These are phyloP conservation scores for Caenorhabditis brenneri DNA, from an alignment of 1,140 invertebrate species.

Conservation along the genomic window DNA sequence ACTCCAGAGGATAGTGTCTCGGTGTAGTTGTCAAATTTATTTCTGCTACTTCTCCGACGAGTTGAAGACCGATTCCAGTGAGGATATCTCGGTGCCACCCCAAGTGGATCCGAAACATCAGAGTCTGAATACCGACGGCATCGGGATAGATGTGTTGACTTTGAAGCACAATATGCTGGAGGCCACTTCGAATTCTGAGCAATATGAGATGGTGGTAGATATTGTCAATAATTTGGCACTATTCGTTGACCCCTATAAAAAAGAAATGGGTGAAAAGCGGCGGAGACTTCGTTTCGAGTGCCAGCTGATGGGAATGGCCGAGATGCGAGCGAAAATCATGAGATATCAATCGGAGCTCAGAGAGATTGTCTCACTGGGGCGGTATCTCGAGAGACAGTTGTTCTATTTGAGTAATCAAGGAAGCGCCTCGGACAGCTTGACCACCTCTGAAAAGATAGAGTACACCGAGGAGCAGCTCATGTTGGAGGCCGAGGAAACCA, in stretches of 20 bases:
- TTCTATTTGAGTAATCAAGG: constrained; percentile 64
- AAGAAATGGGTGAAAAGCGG: constrained; percentile 77
- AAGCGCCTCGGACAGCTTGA: neutral
- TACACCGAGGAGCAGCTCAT: constrained; percentile 42
- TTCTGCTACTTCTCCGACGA: constrained; percentile 90
- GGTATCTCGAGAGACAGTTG: constrained; percentile 65
- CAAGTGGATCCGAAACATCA: constrained; percentile 1
- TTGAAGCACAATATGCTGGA: constrained; percentile 97
- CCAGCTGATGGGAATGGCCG: constrained; percentile 81
- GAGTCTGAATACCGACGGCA: constrained; percentile 57
- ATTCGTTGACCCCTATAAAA: constrained; percentile 92
- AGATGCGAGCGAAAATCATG: constrained; percentile 77
- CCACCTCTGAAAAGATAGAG: neutral
- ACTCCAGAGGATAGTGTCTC: constrained; percentile 90
- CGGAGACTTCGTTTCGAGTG: constrained; percentile 81
- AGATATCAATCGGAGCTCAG: constrained; percentile 71
- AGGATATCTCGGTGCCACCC: constrained; percentile 73
- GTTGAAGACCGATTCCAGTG: constrained; percentile 77
- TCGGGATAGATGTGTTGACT: constrained; percentile 88
- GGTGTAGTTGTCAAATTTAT: constrained; percentile 96
- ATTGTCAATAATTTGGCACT: constrained; percentile 94
- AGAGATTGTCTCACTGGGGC: constrained; percentile 65
- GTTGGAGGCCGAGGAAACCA: constrained; percentile 82
- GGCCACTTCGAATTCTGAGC: constrained; percentile 69
- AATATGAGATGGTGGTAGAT: constrained; percentile 76